phyloP scores from a whole-genome alignment of 2,113 vertebrate species.

The Rhombomys opimus region DNA sequence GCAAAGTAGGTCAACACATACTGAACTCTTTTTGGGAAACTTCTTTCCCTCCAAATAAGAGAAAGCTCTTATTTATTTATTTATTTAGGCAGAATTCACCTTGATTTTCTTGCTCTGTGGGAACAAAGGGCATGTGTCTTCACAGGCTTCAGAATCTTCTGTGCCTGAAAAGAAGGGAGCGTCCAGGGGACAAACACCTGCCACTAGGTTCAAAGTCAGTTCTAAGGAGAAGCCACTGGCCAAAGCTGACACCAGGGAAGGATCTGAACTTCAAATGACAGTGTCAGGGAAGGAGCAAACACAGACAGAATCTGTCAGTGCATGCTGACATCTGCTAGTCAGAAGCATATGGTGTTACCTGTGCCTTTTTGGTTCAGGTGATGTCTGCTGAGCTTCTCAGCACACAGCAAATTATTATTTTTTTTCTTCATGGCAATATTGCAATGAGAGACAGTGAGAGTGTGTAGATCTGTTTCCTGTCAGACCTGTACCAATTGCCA shows the following conservation, averaged over 20 bases:
- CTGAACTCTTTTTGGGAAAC: neutral
- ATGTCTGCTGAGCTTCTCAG: neutral
- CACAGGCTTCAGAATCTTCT: neutral
- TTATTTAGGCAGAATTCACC: too few relatives aligned
- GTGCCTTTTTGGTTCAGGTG: fast-evolving
- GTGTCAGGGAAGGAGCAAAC: fast-evolving
- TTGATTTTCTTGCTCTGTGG: neutral
- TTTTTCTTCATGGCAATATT: neutral
- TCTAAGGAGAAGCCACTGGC: fast-evolving
- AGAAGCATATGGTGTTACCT: neutral
- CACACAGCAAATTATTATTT: neutral
- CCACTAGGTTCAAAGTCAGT: neutral
- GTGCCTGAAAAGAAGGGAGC: neutral
- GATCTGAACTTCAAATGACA: neutral
- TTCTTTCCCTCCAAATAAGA: neutral
- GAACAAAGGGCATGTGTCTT: neutral
- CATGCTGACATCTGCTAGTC: fast-evolving
- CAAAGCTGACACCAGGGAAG: fast-evolving
- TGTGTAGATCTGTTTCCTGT: neutral
- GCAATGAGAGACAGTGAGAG: neutral
- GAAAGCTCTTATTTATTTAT: neutral
- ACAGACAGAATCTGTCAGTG: neutral
- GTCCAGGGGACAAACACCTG: fast-evolving
- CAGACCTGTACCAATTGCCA: neutral
- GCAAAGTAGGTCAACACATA: neutral